phyloP scores from a whole-genome alignment of 2,888 invertebrate species.

The Andrena trimmerana region DNA sequence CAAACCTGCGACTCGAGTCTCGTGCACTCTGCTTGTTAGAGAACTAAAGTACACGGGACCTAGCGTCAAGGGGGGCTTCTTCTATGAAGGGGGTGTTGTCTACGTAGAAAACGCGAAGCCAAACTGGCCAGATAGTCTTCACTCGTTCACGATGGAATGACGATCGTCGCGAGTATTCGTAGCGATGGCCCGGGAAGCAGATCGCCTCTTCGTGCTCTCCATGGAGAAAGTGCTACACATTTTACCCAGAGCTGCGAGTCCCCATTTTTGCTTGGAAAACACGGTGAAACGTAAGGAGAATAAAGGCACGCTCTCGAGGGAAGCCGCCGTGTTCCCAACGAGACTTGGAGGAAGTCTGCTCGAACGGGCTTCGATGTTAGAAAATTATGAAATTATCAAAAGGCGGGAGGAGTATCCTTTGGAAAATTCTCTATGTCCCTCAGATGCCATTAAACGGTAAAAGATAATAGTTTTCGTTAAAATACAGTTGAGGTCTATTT shows the following conservation, averaged over 20 bases:
- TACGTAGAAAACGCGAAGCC: constrained; percentile 52
- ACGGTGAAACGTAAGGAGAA: constrained; percentile 30
- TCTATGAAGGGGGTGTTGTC: constrained; percentile 24
- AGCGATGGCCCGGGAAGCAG: not conserved
- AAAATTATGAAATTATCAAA: not conserved
- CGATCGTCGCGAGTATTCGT: constrained; percentile 18
- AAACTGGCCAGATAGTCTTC: constrained; percentile 37
- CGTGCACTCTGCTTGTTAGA: not conserved
- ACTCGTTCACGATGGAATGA: constrained; percentile 7
- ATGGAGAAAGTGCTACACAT: constrained; percentile 20
- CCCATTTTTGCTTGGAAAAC: not conserved
- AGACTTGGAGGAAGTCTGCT: not conserved
- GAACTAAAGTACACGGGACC: constrained; percentile 16
- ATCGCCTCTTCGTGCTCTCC: constrained; percentile 14
- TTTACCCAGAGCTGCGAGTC: not conserved
- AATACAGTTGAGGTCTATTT: too few species aligned
- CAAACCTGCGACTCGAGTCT: too few species aligned
- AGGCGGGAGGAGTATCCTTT: not conserved
- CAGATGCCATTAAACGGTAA: not conserved
- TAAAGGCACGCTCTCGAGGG: constrained; percentile 67
- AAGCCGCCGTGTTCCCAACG: constrained; percentile 33
- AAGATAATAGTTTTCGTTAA: not conserved
- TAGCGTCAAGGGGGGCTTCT: not conserved
- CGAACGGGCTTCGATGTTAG: not conserved
- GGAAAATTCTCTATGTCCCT: not conserved